phyloP scores from a whole-genome alignment of 2,797 vertebrate genomes.

The Manis pentadactyla region DNA sequence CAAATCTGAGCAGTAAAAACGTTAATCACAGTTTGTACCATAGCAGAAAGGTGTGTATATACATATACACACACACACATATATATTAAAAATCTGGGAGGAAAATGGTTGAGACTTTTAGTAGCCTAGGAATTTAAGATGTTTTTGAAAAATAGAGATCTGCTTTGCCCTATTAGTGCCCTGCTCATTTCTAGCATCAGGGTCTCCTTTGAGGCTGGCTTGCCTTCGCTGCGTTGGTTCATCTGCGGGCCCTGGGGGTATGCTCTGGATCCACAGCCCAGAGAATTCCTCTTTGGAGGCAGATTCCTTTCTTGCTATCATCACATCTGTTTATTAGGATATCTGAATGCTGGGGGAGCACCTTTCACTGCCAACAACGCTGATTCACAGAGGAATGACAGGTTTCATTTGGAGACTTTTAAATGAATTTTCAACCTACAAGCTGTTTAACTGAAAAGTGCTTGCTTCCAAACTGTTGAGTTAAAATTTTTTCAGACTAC shows the following conservation, averaged over 20 bases:
- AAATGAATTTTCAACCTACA: neutral
- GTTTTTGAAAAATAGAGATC: neutral
- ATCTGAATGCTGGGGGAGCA: neutral
- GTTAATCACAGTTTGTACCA: neutral
- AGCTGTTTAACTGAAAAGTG: neutral
- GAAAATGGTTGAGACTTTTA: neutral
- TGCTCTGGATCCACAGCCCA: neutral
- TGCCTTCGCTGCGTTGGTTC: neutral
- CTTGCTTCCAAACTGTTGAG: constrained; percentile 18
- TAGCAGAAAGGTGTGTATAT: neutral
- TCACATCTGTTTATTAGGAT: neutral
- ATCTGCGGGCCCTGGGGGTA: neutral
- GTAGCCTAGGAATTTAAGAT: neutral
- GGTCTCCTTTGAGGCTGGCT: neutral
- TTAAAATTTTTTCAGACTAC: neutral
- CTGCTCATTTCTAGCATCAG: neutral
- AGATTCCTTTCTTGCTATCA: neutral
- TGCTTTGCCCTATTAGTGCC: neutral
- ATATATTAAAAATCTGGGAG: neutral
- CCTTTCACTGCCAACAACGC: neutral
- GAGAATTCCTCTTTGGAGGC: neutral
- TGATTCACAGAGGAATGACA: neutral
- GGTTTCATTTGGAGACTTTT: neutral
- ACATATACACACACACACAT: too few species aligned
- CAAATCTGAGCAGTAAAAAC: neutral